Percentiles rank a stretch among this genome's conserved stretches.
Evolutionary conservation across 1,140 invertebrate genomes (phyloP).

Genomic region (Brachionus rotundiformis): DNA sequence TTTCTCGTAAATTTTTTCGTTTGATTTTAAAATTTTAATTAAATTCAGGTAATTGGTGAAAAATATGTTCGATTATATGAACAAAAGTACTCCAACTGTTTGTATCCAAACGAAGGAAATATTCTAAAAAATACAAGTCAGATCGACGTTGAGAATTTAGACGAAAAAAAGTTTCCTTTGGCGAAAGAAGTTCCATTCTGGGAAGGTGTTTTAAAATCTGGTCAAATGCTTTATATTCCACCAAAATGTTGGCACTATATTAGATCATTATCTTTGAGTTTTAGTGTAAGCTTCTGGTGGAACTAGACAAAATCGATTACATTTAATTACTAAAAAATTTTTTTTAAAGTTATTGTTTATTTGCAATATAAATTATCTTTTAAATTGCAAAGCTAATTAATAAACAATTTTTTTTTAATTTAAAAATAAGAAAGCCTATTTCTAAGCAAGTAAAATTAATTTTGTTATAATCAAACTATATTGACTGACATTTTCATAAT

Average conservation of each 20-base stretch:
- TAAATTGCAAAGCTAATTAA: constrained; percentile 3
- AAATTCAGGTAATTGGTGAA: constrained; percentile 70
- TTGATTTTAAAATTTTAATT: background rate
- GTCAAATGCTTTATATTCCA: constrained; percentile 69
- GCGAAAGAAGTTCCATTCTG: constrained; percentile 61
- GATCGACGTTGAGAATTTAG: constrained; percentile 66
- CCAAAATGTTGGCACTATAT: constrained; percentile 70
- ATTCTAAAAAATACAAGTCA: constrained; percentile 76
- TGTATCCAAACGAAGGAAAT: constrained; percentile 79
- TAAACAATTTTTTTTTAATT: background rate
- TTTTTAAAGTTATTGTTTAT: background rate
- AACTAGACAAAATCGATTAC: constrained; percentile 11
- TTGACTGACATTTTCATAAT: background rate
- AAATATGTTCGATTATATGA: constrained; percentile 82
- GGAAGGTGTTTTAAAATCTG: constrained; percentile 67
- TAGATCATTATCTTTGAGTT: constrained; percentile 67
- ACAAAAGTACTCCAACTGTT: constrained; percentile 70
- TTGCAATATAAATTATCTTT: constrained; percentile 1
- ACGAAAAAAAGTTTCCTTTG: constrained; percentile 64
- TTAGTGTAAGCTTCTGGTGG: constrained; percentile 71
- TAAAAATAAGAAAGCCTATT: background rate
- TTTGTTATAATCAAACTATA: background rate
- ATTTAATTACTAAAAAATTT: background rate
- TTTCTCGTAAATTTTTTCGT: background rate
- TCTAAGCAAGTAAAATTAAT: background rate